These are phyloP conservation scores for Anoplophora glabripennis DNA, from an alignment of 1,140 invertebrate genomes.

Conservation along the genomic window DNA sequence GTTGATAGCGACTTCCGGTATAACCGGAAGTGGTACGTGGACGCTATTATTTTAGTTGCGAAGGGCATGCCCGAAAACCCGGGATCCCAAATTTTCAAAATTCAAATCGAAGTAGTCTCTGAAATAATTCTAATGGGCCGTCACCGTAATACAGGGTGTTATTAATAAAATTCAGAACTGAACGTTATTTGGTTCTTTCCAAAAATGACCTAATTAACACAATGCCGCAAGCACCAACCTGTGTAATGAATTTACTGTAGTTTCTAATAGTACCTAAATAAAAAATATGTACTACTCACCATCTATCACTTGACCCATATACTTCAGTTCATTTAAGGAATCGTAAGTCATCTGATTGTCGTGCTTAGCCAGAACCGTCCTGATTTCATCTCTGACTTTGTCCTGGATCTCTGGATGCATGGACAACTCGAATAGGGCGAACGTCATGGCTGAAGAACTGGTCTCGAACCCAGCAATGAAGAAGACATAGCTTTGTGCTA, in stretches of 20 bases:
- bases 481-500: constrained; percentile 54
- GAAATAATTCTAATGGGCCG: too few relatives aligned
- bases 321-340: constrained; percentile 46
- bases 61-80: too few relatives aligned
- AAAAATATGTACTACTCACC: constrained; percentile 43
- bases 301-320: constrained; percentile 46
- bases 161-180: too few relatives aligned
- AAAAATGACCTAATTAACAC: too few relatives aligned
- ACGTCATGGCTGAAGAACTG: constrained; percentile 55
- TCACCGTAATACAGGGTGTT: too few relatives aligned
- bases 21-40: too few relatives aligned
- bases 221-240: too few relatives aligned
- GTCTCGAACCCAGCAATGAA: constrained; percentile 62
- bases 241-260: constrained; percentile 45
- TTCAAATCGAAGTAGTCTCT: too few relatives aligned
- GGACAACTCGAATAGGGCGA: constrained; percentile 55
- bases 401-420: constrained; percentile 56
- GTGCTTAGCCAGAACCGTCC: constrained; percentile 44
- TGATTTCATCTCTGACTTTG: constrained; percentile 54
- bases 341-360: constrained; percentile 54
- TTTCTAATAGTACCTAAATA: constrained; percentile 1
- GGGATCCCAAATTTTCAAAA: too few relatives aligned
- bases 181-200: too few relatives aligned
- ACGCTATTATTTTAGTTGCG: too few relatives aligned
- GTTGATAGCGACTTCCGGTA: too few relatives aligned